A percentile compares a stretch with the other conserved stretches of the same genome.
These are phyloP conservation scores for Papilio protenor DNA, from an alignment of 2,888 invertebrate species.

Conservation along the genomic window DNA sequence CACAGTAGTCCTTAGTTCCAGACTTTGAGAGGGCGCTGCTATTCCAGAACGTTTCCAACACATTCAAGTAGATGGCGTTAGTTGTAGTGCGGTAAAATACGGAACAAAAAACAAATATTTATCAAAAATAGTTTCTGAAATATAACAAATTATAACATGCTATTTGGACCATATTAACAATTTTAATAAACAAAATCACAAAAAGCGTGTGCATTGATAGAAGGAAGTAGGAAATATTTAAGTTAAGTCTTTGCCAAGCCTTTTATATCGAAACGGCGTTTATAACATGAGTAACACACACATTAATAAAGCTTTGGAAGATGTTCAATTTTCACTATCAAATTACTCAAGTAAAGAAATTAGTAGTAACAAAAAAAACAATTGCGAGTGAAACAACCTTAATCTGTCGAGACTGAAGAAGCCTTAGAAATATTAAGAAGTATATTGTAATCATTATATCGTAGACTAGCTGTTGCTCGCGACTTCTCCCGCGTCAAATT, in stretches of 20 bases:
- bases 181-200: not conserved
- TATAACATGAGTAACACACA: too few relatives aligned
- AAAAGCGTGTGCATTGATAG: not conserved
- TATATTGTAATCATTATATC: not conserved
- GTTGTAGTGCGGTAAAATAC: slow-evolving; percentile 30
- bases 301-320: too few relatives aligned
- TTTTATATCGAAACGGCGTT: not conserved
- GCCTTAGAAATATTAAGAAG: not conserved
- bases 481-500: too few relatives aligned
- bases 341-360: too few relatives aligned
- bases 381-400: too few relatives aligned
- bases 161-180: not conserved
- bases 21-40: slow-evolving; percentile 14
- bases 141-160: not conserved
- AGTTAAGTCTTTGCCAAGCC: not conserved
- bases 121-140: not conserved
- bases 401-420: not conserved
- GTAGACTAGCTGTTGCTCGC: too few relatives aligned
- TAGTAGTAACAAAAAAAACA: too few relatives aligned
- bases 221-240: not conserved
- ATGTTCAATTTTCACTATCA: too few relatives aligned
- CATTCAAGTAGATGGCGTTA: slow-evolving; percentile 28
- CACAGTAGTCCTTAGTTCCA: not conserved
- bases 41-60: not conserved
- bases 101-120: not conserved